These are phyloP conservation scores for Cariama cristata DNA, from an alignment of 2,113 vertebrate genomes.

Conservation along the genomic window DNA sequence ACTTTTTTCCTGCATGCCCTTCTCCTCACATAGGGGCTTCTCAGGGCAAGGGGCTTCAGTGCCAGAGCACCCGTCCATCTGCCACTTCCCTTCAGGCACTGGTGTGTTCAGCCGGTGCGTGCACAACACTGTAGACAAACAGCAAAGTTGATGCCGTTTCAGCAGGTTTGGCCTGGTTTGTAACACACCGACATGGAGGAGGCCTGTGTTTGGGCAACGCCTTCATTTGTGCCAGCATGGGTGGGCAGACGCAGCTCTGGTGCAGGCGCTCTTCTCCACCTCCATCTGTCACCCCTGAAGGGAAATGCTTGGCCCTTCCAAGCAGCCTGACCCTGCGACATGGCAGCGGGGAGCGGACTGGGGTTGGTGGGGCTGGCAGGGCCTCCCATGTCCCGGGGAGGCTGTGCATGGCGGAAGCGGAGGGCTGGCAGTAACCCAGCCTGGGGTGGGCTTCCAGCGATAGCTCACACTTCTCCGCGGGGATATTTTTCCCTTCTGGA, in stretches of 20 bases:
- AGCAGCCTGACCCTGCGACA: neutral
- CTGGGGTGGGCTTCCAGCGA: neutral
- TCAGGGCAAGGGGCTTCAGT: rapidly evolving
- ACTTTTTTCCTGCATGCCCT: neutral
- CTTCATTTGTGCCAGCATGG: rapidly evolving
- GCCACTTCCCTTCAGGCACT: neutral
- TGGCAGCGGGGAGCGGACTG: rapidly evolving
- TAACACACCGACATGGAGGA: rapidly evolving
- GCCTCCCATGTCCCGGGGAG: rapidly evolving
- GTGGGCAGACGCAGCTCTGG: neutral
- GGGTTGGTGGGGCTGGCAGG: rapidly evolving
- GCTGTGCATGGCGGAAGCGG: rapidly evolving
- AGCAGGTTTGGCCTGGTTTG: neutral
- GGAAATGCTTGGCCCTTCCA: rapidly evolving
- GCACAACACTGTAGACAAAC: too few species aligned
- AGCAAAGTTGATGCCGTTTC: rapidly evolving
- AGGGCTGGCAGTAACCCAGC: rapidly evolving
- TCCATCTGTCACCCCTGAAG: neutral
- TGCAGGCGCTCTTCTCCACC: rapidly evolving
- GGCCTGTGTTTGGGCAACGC: neutral
- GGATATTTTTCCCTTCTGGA: neutral
- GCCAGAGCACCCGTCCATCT: neutral
- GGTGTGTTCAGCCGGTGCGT: rapidly evolving
- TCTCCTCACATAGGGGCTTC: rapidly evolving
- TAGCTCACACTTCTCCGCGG: neutral